phyloP scores from a whole-genome alignment of 2,113 vertebrate genomes.

The Lucifuga dentata region DNA sequence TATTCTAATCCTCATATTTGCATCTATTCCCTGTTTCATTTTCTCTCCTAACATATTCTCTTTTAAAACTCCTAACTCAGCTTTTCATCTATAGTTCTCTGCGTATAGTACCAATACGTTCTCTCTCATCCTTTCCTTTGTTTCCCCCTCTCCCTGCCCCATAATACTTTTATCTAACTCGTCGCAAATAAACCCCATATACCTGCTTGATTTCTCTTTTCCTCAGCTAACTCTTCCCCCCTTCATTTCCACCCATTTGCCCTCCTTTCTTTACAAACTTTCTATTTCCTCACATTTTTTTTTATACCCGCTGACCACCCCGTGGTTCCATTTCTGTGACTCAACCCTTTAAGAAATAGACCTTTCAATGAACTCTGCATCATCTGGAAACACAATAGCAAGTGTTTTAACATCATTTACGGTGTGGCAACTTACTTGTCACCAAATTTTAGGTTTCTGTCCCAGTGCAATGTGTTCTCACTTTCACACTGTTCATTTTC shows the following conservation, averaged over 20 bases:
- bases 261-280: slow-evolving; percentile 12
- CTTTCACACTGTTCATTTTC: slow-evolving; percentile 13
- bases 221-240: slow-evolving; percentile 9
- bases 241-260: slow-evolving; percentile 33
- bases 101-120: slow-evolving; percentile 37
- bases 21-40: slow-evolving; percentile 20
- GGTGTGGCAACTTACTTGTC: slow-evolving; percentile 20
- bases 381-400: neutral
- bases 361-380: slow-evolving; percentile 13
- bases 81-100: slow-evolving; percentile 35
- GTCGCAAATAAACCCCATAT: slow-evolving; percentile 39
- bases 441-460: slow-evolving; percentile 23
- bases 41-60: slow-evolving; percentile 29
- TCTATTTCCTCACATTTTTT: slow-evolving; percentile 6
- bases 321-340: slow-evolving; percentile 48
- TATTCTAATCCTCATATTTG: slow-evolving; percentile 9
- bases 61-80: slow-evolving; percentile 34
- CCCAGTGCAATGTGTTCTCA: slow-evolving; percentile 23
- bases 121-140: slow-evolving; percentile 25
- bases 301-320: slow-evolving; percentile 24
- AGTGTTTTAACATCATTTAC: slow-evolving; percentile 48
- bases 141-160: slow-evolving; percentile 7
- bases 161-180: no score
- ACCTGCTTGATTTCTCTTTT: slow-evolving; percentile 41
- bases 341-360: slow-evolving; percentile 45